Conservation (phyloP, 92 coral and sea anemone genomes). For the Hydrozoanthus gracilis region DNA sequence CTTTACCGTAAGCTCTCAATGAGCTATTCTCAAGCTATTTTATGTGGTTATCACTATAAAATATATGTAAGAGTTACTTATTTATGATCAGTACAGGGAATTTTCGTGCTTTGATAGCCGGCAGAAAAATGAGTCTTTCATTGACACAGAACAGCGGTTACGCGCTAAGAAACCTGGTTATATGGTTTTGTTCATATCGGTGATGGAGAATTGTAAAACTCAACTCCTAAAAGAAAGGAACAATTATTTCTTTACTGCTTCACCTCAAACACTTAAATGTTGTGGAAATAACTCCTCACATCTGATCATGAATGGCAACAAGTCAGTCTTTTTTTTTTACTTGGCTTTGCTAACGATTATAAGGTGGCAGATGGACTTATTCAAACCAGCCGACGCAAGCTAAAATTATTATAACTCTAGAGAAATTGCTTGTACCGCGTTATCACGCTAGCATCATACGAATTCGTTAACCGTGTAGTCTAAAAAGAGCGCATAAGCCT, state of each 20-base stretch:
- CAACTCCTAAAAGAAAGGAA: no score
- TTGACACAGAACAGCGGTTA: not conserved
- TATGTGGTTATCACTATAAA: slow-evolving; percentile 9
- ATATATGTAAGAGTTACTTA: not conserved
- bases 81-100: not conserved
- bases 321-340: not conserved
- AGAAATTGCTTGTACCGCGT: not conserved
- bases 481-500: not conserved
- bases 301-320: not conserved
- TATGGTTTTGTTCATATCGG: not conserved
- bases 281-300: not conserved
- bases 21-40: not conserved
- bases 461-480: not conserved
- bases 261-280: not conserved
- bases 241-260: no score
- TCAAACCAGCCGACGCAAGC: not conserved
- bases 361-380: not conserved
- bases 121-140: not conserved
- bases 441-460: not conserved
- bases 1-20: slow-evolving; percentile 6
- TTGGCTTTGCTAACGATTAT: not conserved
- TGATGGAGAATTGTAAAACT: not conserved
- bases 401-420: not conserved
- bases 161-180: not conserved
- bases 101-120: not conserved